These are phyloP conservation scores for Girardinus metallicus DNA, from an alignment of 2,797 vertebrate species.

Conservation along the genomic window DNA sequence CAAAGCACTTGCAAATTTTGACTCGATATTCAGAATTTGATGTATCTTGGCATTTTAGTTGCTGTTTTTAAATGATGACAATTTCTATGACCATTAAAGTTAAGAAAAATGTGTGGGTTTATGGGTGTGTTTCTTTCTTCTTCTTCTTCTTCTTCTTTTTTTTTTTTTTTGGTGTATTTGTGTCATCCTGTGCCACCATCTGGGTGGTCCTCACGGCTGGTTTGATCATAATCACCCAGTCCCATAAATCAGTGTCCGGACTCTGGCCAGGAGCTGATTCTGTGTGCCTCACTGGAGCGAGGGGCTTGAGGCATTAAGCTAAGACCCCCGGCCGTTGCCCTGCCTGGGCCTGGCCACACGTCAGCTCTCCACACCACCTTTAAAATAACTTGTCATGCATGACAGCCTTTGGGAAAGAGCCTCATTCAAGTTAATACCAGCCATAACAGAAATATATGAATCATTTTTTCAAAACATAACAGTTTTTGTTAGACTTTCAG, in stretches of 20 bases:
- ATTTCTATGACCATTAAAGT: background rate
- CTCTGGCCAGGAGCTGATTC: slow-evolving; percentile 74
- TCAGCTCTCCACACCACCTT: slow-evolving; percentile 73
- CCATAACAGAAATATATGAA: slow-evolving; percentile 17
- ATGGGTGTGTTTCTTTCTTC: background rate
- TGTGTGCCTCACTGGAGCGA: slow-evolving; percentile 73
- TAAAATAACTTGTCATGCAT: slow-evolving; percentile 73
- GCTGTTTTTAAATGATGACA: background rate
- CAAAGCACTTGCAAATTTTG: slow-evolving; percentile 36
- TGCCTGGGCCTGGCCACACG: slow-evolving; percentile 66
- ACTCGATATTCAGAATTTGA: slow-evolving; percentile 13
- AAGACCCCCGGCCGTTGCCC: slow-evolving; percentile 60
- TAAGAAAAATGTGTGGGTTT: slow-evolving; percentile 17
- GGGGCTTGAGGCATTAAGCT: slow-evolving; percentile 73
- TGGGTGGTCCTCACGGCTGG: slow-evolving; percentile 83
- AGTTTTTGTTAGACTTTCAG: slow-evolving; percentile 23
- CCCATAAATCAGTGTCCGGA: slow-evolving; percentile 82
- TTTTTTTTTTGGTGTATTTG: slow-evolving; percentile 38
- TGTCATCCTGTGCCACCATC: slow-evolving; percentile 64
- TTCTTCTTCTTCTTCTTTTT: background rate
- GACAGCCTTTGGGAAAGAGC: slow-evolving; percentile 57
- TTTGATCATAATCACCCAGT: slow-evolving; percentile 81
- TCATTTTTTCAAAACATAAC: slow-evolving; percentile 15
- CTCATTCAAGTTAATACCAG: slow-evolving; percentile 29
- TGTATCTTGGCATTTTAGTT: background rate